phyloP scores from a whole-genome alignment of 1,140 invertebrate genomes.

The Contarinia nasturtii region DNA sequence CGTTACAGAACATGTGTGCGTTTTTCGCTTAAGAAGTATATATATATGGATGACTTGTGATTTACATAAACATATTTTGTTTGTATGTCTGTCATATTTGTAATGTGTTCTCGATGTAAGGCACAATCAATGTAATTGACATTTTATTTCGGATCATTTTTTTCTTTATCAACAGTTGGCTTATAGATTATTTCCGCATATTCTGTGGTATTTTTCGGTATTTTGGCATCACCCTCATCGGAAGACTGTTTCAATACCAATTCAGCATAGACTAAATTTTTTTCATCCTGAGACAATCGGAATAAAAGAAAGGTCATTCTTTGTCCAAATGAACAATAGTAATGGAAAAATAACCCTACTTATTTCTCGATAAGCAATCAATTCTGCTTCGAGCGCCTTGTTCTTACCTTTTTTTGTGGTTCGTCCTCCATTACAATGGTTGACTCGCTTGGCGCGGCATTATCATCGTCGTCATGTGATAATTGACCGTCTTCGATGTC shows the following conservation, averaged over 20 bases:
- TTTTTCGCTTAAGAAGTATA: too few relatives aligned
- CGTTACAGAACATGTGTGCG: too few relatives aligned
- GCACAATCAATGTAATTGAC: too few relatives aligned
- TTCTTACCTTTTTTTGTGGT: background rate
- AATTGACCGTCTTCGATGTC: background rate
- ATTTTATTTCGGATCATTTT: background rate
- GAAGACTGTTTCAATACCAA: background rate
- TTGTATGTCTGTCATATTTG: too few relatives aligned
- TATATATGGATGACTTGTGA: too few relatives aligned
- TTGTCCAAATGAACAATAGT: background rate
- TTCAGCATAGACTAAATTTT: background rate
- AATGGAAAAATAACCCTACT: too few relatives aligned
- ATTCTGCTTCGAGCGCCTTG: too few relatives aligned
- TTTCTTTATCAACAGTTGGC: background rate
- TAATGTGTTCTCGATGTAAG: too few relatives aligned
- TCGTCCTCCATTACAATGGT: conserved; percentile 1
- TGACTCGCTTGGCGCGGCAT: conserved; percentile 1
- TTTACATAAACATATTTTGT: too few relatives aligned
- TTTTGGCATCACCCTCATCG: background rate
- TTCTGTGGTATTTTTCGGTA: background rate
- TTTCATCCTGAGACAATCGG: background rate
- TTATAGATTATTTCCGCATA: background rate
- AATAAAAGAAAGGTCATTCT: background rate
- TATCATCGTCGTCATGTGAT: background rate
- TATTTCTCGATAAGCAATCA: too few relatives aligned